These are phyloP conservation scores for Formica selysi DNA, from an alignment of 1,140 invertebrate species.

Conservation along the genomic window DNA sequence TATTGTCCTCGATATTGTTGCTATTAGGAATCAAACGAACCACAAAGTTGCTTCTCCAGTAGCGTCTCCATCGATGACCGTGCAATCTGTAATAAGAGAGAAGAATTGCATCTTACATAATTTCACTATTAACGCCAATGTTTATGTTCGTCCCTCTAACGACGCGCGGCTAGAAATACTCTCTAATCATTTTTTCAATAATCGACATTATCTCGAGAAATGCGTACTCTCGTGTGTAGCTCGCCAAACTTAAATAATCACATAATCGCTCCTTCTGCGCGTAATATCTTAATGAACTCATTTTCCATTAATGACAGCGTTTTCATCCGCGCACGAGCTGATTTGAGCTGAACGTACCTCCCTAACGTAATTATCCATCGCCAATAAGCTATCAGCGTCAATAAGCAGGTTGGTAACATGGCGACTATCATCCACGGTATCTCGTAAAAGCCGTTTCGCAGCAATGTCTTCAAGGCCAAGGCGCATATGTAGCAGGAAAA, in stretches of 20 bases:
- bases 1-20: not conserved
- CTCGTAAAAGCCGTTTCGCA: conserved; percentile 80
- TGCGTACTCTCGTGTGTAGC: not conserved
- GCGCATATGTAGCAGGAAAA: conserved; percentile 87
- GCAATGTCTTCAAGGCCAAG: conserved; percentile 84
- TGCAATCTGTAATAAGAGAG: conserved; percentile 79
- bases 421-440: conserved; percentile 84
- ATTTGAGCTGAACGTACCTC: conserved; percentile 76
- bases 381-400: conserved; percentile 84
- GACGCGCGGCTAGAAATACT: not conserved
- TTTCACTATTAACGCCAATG: not conserved
- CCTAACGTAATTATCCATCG: conserved; percentile 84
- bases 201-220: not conserved
- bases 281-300: conserved; percentile 48
- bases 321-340: conserved; percentile 19
- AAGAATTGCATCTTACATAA: not conserved
- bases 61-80: conserved; percentile 82
- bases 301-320: conserved; percentile 31
- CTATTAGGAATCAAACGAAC: conserved; percentile 80
- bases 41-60: conserved; percentile 83
- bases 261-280: not conserved
- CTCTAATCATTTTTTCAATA: not conserved
- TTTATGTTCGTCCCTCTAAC: not conserved
- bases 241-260: conserved; percentile 3
- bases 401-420: conserved; percentile 83